phyloP scores from a whole-genome alignment of 2,113 vertebrate species.

The Prunella fulvescens region DNA sequence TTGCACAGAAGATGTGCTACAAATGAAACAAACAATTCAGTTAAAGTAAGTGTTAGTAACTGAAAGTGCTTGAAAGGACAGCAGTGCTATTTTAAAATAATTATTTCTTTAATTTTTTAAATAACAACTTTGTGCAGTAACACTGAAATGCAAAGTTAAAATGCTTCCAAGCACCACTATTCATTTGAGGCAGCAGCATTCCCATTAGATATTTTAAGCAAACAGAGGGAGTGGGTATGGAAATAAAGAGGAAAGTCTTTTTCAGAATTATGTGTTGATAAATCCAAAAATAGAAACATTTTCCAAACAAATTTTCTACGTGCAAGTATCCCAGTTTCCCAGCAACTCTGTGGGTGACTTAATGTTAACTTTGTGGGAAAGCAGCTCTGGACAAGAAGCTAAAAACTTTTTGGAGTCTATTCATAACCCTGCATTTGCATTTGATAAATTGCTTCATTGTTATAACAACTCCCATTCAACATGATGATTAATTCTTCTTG shows the following conservation, averaged over 20 bases:
- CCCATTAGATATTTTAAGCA: background rate
- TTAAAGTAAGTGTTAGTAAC: background rate
- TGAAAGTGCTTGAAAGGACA: background rate
- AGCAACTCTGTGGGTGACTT: background rate
- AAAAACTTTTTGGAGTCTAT: slow-evolving; percentile 1
- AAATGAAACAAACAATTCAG: background rate
- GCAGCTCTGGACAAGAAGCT: background rate
- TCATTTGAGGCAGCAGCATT: background rate
- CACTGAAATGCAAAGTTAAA: background rate
- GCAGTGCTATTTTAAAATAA: background rate
- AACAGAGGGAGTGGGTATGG: background rate
- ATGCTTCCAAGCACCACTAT: background rate
- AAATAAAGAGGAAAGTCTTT: background rate
- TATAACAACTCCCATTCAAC: background rate
- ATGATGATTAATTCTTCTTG: background rate
- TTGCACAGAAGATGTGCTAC: background rate
- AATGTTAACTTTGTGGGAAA: slow-evolving; percentile 8
- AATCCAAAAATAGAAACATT: background rate
- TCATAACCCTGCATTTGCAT: slow-evolving; percentile 32
- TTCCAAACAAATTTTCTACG: background rate
- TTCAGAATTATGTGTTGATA: background rate
- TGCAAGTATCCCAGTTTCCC: background rate
- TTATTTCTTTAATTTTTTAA: background rate
- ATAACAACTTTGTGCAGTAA: background rate
- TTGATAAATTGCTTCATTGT: slow-evolving; percentile 32